Evolutionary conservation across 2,888 invertebrate species (phyloP).

Genomic region (Cyaniris semiargus): DNA sequence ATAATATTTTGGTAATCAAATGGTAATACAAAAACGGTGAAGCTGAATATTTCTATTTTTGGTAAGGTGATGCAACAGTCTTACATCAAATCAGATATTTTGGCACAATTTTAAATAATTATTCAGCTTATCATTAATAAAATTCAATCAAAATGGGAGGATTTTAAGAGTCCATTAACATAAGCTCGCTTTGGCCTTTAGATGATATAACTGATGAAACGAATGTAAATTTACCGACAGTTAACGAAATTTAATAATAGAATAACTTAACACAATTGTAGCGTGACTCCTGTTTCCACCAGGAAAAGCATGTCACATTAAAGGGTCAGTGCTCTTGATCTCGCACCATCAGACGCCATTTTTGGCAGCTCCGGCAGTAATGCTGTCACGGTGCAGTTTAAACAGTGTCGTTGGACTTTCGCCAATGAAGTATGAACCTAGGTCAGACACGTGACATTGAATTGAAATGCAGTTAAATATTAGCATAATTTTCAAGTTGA

Average conservation of each 20-base stretch:
- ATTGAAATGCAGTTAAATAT: constrained; percentile 15
- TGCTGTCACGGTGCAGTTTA: constrained; percentile 27
- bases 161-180: neutral
- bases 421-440: constrained; percentile 27
- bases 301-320: constrained; percentile 53
- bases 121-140: neutral
- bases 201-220: neutral
- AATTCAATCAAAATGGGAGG: neutral
- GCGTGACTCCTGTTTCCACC: constrained; percentile 22
- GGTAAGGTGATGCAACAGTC: neutral
- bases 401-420: constrained; percentile 24
- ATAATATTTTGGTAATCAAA: too few relatives aligned
- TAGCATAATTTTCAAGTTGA: neutral
- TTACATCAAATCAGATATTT: neutral
- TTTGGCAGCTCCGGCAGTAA: constrained; percentile 28
- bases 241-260: neutral
- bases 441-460: constrained; percentile 22
- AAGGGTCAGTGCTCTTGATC: constrained; percentile 63
- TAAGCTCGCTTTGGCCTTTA: neutral
- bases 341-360: constrained; percentile 33
- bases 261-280: constrained; percentile 15
- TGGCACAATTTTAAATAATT: neutral
- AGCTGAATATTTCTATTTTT: neutral
- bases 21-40: neutral
- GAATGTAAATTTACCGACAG: neutral